phyloP scores from a whole-genome alignment of 2,113 vertebrate species.

The Lampris megalopsis region DNA sequence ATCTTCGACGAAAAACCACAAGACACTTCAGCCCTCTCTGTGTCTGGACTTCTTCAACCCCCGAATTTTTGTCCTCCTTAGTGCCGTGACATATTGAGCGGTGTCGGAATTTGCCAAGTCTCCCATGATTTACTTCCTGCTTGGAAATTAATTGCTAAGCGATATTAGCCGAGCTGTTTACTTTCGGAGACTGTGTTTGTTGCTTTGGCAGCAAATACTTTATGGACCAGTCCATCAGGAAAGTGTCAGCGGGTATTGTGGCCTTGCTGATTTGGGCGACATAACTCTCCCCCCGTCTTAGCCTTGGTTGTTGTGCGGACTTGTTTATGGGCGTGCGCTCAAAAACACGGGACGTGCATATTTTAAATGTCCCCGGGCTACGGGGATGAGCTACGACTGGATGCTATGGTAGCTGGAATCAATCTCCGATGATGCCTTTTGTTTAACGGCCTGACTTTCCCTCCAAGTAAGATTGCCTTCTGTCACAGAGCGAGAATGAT shows the following conservation, averaged over 20 bases:
- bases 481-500: conserved; percentile 29
- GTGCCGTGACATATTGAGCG: too few species aligned
- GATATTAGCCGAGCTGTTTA: conserved; percentile 1
- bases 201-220: background rate
- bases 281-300: conserved; percentile 2
- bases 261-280: background rate
- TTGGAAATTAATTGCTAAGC: conserved; percentile 25
- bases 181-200: background rate
- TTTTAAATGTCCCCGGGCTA: conserved; percentile 10
- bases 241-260: background rate
- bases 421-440: conserved; percentile 20
- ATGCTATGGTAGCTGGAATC: conserved; percentile 10
- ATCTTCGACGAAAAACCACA: conserved; percentile 24
- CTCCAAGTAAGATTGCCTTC: conserved; percentile 24
- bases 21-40: conserved; percentile 24
- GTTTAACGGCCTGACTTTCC: conserved; percentile 37
- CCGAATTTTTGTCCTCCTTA: background rate
- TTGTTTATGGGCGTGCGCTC: conserved; percentile 41
- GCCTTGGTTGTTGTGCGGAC: conserved; percentile 38
- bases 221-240: background rate
- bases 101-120: too few species aligned
- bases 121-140: conserved; percentile 26
- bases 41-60: conserved; percentile 19
- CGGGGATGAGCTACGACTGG: conserved; percentile 12
- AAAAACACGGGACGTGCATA: conserved; percentile 18